Base-by-base conservation (phyloP, 2,888 invertebrate species). In the Drosophila cognata region DNA sequence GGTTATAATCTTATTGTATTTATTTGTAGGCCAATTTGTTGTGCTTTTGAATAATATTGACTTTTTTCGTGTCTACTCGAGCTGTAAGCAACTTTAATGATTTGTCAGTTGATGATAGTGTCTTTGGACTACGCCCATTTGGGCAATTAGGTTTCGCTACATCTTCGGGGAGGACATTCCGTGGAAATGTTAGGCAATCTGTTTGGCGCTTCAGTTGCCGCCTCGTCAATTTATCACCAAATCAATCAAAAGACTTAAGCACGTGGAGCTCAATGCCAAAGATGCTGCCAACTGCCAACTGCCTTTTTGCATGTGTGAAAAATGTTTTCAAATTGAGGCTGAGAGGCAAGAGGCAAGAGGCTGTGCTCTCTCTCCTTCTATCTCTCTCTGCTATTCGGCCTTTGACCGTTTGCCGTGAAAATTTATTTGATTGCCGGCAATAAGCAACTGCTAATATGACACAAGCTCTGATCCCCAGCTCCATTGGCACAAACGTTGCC, bases 371-470 rank as follows among this genome's bases (percentile, higher is more conserved):
- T 13, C n/a, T 52, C 41, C 62, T 25, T 13, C 7, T n/a, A 2
- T 13, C 35, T 33, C 28, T 11, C 29, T 33, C 63, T 53, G 51
- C 71, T 21, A 16, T 6, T 56, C 16, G 28, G 79, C 63, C 85
- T 88, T 88, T 88, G 85, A 86, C 88, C 88, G 88, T 66, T 83
- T 80, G 76, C 76, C 83, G 83, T 86, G 89, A 80, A 87, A 88
- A 89, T 89, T 88, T 88, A 89, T 89, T 88, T 88, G 89, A 88
- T 88, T 88, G 89, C 84, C 67, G 65, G 82, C 87, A 79, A 84
- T 88, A 87, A 88, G 88, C 80, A 82, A 86, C 82, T 81, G 73
- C 87, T 86, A 86, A 86, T 88, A 88, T 86, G 88, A 88, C 79
- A 84, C 86, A 86, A 74, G 84, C 70, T 67, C 71, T 65, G 82